Evolutionary conservation across 1,140 invertebrate genomes (phyloP).

Genomic region (Aphelenchoides besseyi): DNA sequence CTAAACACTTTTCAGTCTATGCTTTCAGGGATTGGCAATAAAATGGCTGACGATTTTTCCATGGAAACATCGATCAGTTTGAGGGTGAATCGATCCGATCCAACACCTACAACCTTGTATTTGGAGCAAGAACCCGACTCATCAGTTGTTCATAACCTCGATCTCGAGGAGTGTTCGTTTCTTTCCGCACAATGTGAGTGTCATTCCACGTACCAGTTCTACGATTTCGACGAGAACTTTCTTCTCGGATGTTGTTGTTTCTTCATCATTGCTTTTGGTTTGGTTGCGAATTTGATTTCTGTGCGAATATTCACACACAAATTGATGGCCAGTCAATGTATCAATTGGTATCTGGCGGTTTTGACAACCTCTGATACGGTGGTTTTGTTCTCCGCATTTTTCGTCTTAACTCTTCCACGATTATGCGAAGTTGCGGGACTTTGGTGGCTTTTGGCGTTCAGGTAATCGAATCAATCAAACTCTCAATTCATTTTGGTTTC

Average conservation of each 20-base stretch:
- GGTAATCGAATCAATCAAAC: conserved; percentile 13
- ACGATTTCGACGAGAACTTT: conserved; percentile 28
- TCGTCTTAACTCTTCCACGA: conserved; percentile 49
- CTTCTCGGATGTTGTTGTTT: conserved; percentile 21
- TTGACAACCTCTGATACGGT: conserved; percentile 34
- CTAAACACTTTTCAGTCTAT: too few species aligned
- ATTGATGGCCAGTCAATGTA: conserved; percentile 20
- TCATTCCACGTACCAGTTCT: conserved; percentile 29
- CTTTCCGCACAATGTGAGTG: conserved; percentile 20
- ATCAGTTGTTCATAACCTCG: too few species aligned
- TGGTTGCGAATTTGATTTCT: conserved; percentile 28
- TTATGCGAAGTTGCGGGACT: conserved; percentile 43
- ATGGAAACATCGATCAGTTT: too few species aligned
- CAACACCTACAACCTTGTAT: too few species aligned
- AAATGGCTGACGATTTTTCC: too few species aligned
- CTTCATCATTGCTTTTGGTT: conserved; percentile 28
- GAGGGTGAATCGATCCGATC: too few species aligned
- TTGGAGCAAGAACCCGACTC: not conserved
- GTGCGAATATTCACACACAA: conserved; percentile 33
- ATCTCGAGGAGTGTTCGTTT: conserved; percentile 4
- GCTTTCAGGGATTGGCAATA: too few species aligned
- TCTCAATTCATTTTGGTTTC: conserved; percentile 16
- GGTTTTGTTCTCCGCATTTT: conserved; percentile 50
- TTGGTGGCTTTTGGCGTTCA: conserved; percentile 44
- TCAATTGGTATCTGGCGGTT: conserved; percentile 40